Base-by-base conservation (phyloP, 2,888 invertebrate genomes). In the Caenorhabditis sp. region DNA sequence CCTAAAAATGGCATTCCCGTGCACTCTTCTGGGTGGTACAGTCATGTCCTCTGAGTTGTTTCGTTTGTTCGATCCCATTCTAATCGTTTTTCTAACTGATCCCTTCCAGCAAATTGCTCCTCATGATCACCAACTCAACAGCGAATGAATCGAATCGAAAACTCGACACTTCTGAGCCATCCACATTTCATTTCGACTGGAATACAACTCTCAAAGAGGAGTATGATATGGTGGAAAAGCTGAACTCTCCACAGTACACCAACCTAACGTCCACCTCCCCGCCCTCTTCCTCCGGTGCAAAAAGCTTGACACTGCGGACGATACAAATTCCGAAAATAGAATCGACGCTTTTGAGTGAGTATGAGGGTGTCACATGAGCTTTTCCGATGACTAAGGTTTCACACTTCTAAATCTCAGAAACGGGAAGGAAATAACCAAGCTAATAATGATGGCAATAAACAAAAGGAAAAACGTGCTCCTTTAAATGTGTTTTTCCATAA, bases 111-210 rank as follows among this genome's bases (percentile, higher is more conserved):
- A 22, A 30, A 13, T 30, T 58, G 37, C 50, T 52, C 41, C 70
- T 43, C 27, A 70, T 70, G 70, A 43, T 70, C 37, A 37, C 59
- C 13, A 70, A 52, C 27, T 59, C 70, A 1, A 17, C 70, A 2
- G 45, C 70, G 24, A 59, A 52, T 27, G 70, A 68, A 35, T 50
- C 45, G 3, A 24, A 39, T n/a, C 20, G n/a, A 1, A 37, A 35
- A n/a, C 45, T 13, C 26, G 20, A 27, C 13, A n/a, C 17, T 15
- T 30, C 58, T 4, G 59, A 45, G 6, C 13, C 53, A 0, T n/a
- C 43, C 8, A 9, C 53, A 3, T 70, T 59, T 11, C 70, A 52
- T 15, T 59, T 43, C 8, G 37, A 32, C 24, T 70, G 70, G 70
- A 52, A 46, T 15, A 15, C 45, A 3, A 37, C 59, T 1, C 30